These are phyloP conservation scores for Notamacropus eugenii DNA, from an alignment of 2,797 vertebrate species.

Conservation along the genomic window DNA sequence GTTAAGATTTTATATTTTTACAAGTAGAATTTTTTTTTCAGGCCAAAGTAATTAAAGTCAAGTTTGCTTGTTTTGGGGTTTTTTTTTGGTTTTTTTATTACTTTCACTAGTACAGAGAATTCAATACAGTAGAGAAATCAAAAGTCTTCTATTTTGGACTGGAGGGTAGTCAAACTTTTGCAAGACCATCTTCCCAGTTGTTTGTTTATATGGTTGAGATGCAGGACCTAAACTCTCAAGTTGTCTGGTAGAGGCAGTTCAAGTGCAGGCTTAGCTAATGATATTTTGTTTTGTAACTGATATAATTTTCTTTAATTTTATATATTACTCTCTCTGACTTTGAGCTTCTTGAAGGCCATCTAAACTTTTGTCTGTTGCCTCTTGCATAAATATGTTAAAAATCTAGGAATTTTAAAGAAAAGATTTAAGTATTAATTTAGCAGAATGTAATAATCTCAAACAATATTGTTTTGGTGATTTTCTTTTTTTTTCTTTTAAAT, in stretches of 20 bases:
- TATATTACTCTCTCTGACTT: neutral
- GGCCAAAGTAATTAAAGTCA: constrained; percentile 27
- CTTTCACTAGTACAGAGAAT: neutral
- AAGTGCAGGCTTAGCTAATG: neutral
- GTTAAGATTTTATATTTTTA: constrained; percentile 18
- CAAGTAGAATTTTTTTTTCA: neutral
- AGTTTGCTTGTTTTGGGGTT: neutral
- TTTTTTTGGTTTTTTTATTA: neutral
- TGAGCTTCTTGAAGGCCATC: neutral
- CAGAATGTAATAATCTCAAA: constrained; percentile 10
- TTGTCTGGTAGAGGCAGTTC: neutral
- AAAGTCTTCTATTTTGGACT: neutral
- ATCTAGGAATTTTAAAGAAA: constrained; percentile 12
- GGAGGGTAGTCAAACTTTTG: neutral
- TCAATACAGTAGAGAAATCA: neutral
- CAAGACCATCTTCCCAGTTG: neutral
- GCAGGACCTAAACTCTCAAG: neutral
- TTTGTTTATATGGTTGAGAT: neutral
- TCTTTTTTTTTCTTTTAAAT: constrained; percentile 4
- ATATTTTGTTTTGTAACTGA: neutral
- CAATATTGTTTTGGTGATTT: neutral
- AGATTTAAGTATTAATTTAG: neutral
- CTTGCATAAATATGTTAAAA: neutral
- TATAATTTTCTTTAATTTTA: neutral
- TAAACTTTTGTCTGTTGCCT: neutral